Conservation (phyloP, 1,140 invertebrate species). For the Sitodiplosis mosellana region DNA sequence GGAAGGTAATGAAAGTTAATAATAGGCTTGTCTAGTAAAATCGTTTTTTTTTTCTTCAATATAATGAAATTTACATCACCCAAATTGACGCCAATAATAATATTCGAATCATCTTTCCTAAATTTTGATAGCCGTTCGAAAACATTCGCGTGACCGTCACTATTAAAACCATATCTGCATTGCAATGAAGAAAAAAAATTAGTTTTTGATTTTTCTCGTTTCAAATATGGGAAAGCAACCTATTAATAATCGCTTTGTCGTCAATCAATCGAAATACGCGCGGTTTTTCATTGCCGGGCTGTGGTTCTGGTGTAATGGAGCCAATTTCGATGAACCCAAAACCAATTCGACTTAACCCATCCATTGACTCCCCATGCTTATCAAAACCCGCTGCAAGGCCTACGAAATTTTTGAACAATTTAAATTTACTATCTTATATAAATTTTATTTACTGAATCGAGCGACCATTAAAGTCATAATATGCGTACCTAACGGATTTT, state of each 20-base stretch:
- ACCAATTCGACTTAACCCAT: conserved; percentile 63
- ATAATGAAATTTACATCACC: too few relatives aligned
- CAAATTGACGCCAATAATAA: conserved; percentile 74
- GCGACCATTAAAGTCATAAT: conserved; percentile 50
- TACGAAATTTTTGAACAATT: conserved; percentile 69
- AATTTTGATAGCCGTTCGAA: conserved; percentile 38
- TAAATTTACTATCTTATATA: too few relatives aligned
- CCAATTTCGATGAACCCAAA: conserved; percentile 96
- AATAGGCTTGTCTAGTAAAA: too few relatives aligned
- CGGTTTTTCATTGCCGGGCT: conserved; percentile 81
- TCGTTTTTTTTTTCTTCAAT: too few relatives aligned
- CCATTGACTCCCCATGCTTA: conserved; percentile 83
- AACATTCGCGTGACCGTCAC: conserved; percentile 68
- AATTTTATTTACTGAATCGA: too few relatives aligned
- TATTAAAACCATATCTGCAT: conserved; percentile 70
- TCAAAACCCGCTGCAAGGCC: conserved; percentile 97
- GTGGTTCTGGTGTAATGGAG: conserved; percentile 83
- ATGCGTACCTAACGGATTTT: conserved; percentile 23
- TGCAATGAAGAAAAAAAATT: neutral
- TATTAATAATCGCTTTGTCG: conserved; percentile 86
- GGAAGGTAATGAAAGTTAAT: too few relatives aligned
- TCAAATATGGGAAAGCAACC: conserved; percentile 25
- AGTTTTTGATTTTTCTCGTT: neutral
- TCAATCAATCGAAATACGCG: conserved; percentile 73
- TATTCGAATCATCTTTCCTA: conserved; percentile 31